Evolutionary conservation across 2,888 invertebrate genomes (phyloP), one percentile per base, ranked within the genome.

Genomic region (Trachelus iudaicus): DNA sequence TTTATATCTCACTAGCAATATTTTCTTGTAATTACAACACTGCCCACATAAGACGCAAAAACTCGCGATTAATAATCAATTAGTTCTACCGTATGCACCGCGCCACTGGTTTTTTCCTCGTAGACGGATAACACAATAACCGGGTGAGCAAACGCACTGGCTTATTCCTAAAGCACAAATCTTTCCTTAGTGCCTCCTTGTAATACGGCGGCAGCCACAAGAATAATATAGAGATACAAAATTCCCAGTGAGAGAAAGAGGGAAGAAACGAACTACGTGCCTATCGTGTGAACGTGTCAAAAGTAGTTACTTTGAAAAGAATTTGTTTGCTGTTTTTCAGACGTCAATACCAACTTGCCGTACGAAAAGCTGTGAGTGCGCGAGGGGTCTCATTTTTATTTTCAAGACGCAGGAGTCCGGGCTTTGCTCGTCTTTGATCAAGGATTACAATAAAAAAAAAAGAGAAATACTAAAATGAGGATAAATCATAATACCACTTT

Each of bases 331-430:
- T 90, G 84, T 89, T 90, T 91, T 92, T 93, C 97, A 97, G 97
- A 97, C 94, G 96, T 97, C 93, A 96, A 95, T 94, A 95, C 97
- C 93, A 95, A 96, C 93, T 96, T 96, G 94, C 97, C 97, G 93
- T 97, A 97, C 93, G 97, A 97, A 94, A 97, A 97, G 94, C 96
- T 97, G 93, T 97, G 96, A 96, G 93, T 88, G 88, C 92, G 92
- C 92, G 92, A 86, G 92, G 92, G 93, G 92, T 92, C 92, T 89
- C 87, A 86, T 89, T 91, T 91, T 90, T 92, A 92, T 89, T 92
- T 92, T 91, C 90, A 92, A 92, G 89, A 92, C 91, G 89, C 13
- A 30, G 69, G 69, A 69, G 30, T 69, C 33, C 33, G 69, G 69
- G 69, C 69, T 69, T 69, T 69, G 33, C 69, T 69, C 69, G 69